These are phyloP conservation scores for Holcopasites calliopsidis DNA, from an alignment of 1,140 invertebrate species.

Conservation along the genomic window DNA sequence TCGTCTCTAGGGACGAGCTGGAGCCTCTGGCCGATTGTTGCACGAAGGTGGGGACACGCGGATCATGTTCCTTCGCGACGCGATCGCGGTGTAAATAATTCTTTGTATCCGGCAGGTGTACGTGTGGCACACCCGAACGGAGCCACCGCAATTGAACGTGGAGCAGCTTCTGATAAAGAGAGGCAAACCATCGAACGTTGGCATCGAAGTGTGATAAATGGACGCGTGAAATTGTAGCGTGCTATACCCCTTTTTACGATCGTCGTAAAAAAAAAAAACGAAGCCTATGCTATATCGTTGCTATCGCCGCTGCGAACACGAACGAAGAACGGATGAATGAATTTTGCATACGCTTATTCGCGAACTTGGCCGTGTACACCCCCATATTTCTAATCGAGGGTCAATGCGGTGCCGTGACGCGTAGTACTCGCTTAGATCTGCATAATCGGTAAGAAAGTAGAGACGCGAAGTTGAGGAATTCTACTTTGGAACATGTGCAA, in stretches of 20 bases:
- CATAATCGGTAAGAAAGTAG: not conserved
- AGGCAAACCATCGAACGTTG: slow-evolving; percentile 82
- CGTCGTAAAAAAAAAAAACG: not conserved
- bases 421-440: slow-evolving; percentile 23
- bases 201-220: slow-evolving; percentile 86
- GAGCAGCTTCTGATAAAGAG: slow-evolving; percentile 82
- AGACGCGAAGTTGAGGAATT: not conserved
- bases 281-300: not conserved
- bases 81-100: no score
- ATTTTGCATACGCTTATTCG: not conserved
- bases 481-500: not conserved
- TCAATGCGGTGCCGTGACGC: slow-evolving; percentile 37
- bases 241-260: not conserved
- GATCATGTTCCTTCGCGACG: no score
- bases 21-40: slow-evolving; percentile 95
- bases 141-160: slow-evolving; percentile 87
- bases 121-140: slow-evolving; percentile 98
- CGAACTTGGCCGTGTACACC: not conserved
- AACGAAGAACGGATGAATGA: not conserved
- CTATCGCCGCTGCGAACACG: not conserved
- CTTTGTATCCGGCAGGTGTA: no score
- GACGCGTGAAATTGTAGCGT: slow-evolving; percentile 24
- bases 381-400: not conserved
- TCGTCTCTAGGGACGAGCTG: slow-evolving; percentile 87
- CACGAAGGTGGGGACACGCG: slow-evolving; percentile 84